phyloP scores from a whole-genome alignment of 2,888 invertebrate species.

The Lamellibrachia satsuma region DNA sequence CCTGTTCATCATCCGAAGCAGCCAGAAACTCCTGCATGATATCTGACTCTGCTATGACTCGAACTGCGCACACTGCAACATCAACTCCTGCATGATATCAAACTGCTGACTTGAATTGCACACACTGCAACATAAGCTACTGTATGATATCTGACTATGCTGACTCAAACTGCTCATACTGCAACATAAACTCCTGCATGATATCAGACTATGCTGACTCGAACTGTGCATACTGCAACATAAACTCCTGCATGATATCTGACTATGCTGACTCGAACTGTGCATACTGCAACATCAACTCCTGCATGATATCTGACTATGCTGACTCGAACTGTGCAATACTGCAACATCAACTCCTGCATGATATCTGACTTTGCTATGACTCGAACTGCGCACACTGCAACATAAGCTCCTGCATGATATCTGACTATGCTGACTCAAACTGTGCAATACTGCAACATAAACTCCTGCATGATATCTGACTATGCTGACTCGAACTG shows the following conservation, averaged over 20 bases:
- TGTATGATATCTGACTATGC: background rate
- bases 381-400: constrained; percentile 93
- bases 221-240: background rate
- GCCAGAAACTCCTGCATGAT: constrained; percentile 97
- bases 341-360: constrained; percentile 84
- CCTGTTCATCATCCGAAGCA: constrained; percentile 75
- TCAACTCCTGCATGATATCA: background rate
- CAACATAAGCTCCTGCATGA: constrained; percentile 32
- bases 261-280: no score
- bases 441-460: background rate
- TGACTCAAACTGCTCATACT: no score
- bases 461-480: background rate
- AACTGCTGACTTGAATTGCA: background rate
- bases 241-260: no score
- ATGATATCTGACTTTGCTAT: constrained; percentile 97
- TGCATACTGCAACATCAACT: no score
- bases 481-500: no score
- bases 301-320: background rate
- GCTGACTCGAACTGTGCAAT: no score
- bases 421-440: background rate
- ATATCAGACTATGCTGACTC: background rate
- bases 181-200: no score
- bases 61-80: constrained; percentile 85
- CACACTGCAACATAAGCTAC: background rate
- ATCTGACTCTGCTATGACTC: constrained; percentile 97